Conservation (phyloP, 2,888 invertebrate species). For the Lycia hirtaria region DNA sequence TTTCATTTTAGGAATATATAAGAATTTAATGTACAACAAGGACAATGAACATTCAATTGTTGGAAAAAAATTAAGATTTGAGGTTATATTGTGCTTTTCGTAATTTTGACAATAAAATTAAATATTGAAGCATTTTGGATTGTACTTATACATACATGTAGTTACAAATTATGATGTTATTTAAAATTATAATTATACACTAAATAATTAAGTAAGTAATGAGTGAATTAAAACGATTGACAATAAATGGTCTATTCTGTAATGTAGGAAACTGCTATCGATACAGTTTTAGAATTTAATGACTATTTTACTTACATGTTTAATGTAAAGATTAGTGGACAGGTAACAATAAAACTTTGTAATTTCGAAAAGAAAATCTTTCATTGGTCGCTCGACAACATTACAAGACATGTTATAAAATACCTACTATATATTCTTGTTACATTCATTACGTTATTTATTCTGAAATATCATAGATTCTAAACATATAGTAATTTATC, state of each 20-base stretch:
- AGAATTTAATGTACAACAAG: slow-evolving; percentile 24
- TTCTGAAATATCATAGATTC: too few species aligned
- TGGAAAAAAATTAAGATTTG: slow-evolving; percentile 25
- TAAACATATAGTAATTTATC: too few species aligned
- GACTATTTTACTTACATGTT: too few species aligned
- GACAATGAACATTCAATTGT: slow-evolving; percentile 31
- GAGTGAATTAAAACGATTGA: slow-evolving; percentile 44
- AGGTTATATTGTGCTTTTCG: slow-evolving; percentile 48
- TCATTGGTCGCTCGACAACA: too few species aligned
- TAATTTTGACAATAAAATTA: slow-evolving; percentile 62
- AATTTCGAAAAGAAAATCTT: too few species aligned
- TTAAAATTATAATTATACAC: slow-evolving; percentile 33
- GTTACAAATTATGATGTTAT: slow-evolving; percentile 14
- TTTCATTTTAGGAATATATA: slow-evolving; percentile 18
- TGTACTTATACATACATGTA: slow-evolving; percentile 47
- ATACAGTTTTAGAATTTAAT: background rate
- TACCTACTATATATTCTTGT: too few species aligned
- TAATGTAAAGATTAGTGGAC: too few species aligned
- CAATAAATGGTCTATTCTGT: slow-evolving; percentile 55
- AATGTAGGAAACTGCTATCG: slow-evolving; percentile 10
- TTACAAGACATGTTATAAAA: too few species aligned
- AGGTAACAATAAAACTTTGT: too few species aligned
- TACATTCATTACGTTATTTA: too few species aligned
- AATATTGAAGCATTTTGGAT: slow-evolving; percentile 52
- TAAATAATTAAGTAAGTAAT: slow-evolving; percentile 26